Base-by-base conservation (phyloP, 2,888 invertebrate genomes). In the Choreutis nemorana region DNA sequence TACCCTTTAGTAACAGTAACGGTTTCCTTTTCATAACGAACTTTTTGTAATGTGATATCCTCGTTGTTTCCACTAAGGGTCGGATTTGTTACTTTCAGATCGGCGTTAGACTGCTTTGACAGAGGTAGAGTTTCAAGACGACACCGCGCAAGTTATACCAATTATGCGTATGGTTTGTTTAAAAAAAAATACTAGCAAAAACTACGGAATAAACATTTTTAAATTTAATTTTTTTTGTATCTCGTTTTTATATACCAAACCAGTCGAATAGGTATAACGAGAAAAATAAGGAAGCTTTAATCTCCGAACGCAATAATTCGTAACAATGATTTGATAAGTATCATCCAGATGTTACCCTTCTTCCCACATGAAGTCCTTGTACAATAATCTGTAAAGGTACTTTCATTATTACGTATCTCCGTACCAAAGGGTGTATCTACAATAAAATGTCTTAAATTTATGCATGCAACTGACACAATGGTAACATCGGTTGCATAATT, bases 281-380 rank as follows among this genome's bases (percentile, higher is more conserved):
- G n/a, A n/a, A n/a, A n/a, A n/a, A n/a, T n/a, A n/a, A n/a, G n/a
- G n/a, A n/a, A n/a, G n/a, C n/a, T n/a, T n/a, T n/a, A n/a, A n/a
- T n/a, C n/a, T n/a, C 44, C 51, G 61, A 59, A 62, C 60, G 61
- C 52, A 57, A 48, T 55, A 56, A 72, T 73, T 73, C 63, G 70
- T 75, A 64, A 73, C 78, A 75, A 78, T 77, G 68, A 77, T 61
- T 59, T 68, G 77, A 78, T 78, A 77, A 75, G 71, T 67, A 78
- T 77, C 64, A 55, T 50, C 62, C 24, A 36, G 32, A 53, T 53
- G 52, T 49, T 55, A 68, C 73, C 72, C 68, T 67, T 71, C 77
- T 78, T 77, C 78, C 73, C 78, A 78, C 70, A 75, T 60, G 57
- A 50, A 51, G 38, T 39, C 43, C 44, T 50, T 56, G 55, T 59